Base-by-base conservation (phyloP, 1,140 invertebrate genomes). In the Drosophila pruinosa region DNA sequence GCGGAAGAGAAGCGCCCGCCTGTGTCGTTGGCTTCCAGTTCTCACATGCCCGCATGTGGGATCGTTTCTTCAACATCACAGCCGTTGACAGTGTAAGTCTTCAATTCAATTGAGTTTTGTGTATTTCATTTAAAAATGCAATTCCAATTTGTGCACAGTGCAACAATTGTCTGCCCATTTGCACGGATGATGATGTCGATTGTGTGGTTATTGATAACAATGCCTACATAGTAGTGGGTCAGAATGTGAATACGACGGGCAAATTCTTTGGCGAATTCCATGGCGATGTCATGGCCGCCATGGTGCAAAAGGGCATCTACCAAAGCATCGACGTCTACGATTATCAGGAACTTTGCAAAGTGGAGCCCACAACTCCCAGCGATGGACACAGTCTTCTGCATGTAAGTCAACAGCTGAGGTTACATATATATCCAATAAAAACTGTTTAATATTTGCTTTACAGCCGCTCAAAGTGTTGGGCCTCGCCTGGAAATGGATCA, bases 131-230 rank as follows among this genome's bases (percentile, higher is more conserved):
- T 14, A 10, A 10, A 17, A 5, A 8, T 7, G 7, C 2, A 15
- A 12, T 8, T 48, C 14, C n/a, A 19, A 15, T 22, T 8, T 19
- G 2, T 0, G 38, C 3, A 2, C 53, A 90, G 92, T 92, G 92
- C 83, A 86, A 92, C 53, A 91, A 90, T 36, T 93, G 81, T 72
- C 90, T 93, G 78, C 92, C 89, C 71, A 93, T 92, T 39, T 95
- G 93, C 91, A 92, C 89, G 53, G 92, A 92, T 54, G 93, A 91
- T 39, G 93, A 92, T 78, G 93, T 94, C 53, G 94, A 96, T 70
- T 98, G 97, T 85, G 98, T 96, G 89, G 92, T 98, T 2, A 93
- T 98, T 12, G 97, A 98, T 92, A 96, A 95, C 78, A 97, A 97
- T 89, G 97, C 97, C 0, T 98, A 97, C 88, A 93, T 98, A n/a